phyloP scores from a whole-genome alignment of 2,113 vertebrate species.

The Brevimyrus niger region DNA sequence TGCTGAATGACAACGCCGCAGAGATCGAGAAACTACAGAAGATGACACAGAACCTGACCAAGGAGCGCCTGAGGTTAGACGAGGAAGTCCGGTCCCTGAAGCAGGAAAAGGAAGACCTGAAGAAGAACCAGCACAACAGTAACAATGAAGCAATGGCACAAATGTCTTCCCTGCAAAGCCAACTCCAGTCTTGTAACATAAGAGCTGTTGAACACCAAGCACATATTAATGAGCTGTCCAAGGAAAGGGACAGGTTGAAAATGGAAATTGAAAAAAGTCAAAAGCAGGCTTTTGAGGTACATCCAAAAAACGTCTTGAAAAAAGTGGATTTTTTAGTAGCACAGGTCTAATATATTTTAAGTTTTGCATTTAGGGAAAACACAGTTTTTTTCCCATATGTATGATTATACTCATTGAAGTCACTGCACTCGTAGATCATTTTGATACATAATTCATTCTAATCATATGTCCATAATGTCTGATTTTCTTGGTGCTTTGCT shows the following conservation, averaged over 20 bases:
- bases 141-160: conserved; percentile 68
- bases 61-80: conserved; percentile 83
- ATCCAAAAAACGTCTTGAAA: conserved; percentile 15
- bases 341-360: background rate
- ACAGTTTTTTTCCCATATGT: background rate
- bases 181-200: conserved; percentile 84
- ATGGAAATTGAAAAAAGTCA: conserved; percentile 95
- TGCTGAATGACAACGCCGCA: conserved; percentile 75
- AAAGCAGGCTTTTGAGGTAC: conserved; percentile 97
- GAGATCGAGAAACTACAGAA: conserved; percentile 83
- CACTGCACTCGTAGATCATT: background rate
- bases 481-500: background rate
- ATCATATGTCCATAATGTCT: background rate
- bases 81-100: conserved; percentile 76
- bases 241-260: conserved; percentile 96
- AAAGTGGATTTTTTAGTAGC: background rate
- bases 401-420: background rate
- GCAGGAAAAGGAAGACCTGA: conserved; percentile 77
- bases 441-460: background rate
- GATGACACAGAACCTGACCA: conserved; percentile 84
- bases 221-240: conserved; percentile 89
- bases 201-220: conserved; percentile 81
- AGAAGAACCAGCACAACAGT: conserved; percentile 58
- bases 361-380: background rate
- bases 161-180: conserved; percentile 77